phyloP scores from a whole-genome alignment of 2,797 vertebrate genomes.

The Myripristis jacobus region DNA sequence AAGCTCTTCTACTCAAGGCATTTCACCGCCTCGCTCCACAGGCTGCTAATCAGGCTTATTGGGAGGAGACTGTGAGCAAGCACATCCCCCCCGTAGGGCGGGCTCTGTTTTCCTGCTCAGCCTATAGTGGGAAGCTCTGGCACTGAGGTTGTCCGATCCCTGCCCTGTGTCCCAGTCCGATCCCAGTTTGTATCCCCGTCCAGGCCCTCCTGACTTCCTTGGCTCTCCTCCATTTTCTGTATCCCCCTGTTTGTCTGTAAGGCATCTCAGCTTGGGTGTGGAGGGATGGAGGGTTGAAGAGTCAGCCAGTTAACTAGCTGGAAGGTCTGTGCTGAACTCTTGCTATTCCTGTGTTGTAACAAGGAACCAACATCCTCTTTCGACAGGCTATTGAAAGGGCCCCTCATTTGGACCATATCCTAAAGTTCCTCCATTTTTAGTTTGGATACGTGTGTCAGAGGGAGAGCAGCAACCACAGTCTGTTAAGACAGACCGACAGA shows the following conservation, averaged over 20 bases:
- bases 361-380: slow-evolving; percentile 52
- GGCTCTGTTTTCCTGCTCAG: slow-evolving; percentile 26
- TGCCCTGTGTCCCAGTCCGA: slow-evolving; percentile 43
- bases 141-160: slow-evolving; percentile 47
- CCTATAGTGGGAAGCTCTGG: slow-evolving; percentile 47
- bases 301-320: slow-evolving; percentile 42
- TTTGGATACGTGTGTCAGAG: slow-evolving; percentile 56
- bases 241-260: slow-evolving; percentile 73
- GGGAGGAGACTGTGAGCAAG: slow-evolving; percentile 48
- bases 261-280: slow-evolving; percentile 74
- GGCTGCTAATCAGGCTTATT: slow-evolving; percentile 33
- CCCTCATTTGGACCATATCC: slow-evolving; percentile 46
- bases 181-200: slow-evolving; percentile 48
- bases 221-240: slow-evolving; percentile 30
- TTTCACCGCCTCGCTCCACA: slow-evolving; percentile 28
- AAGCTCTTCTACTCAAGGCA: slow-evolving; percentile 42
- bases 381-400: slow-evolving; percentile 43
- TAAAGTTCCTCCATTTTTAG: slow-evolving; percentile 45
- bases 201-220: slow-evolving; percentile 44
- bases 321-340: slow-evolving; percentile 43
- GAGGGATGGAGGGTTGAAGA: slow-evolving; percentile 55
- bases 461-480: slow-evolving; percentile 54
- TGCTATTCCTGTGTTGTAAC: slow-evolving; percentile 28
- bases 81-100: slow-evolving; percentile 25
- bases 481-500: slow-evolving; percentile 52